phyloP scores from a whole-genome alignment of 2,888 invertebrate species.

The Aleiodes testaceus region DNA sequence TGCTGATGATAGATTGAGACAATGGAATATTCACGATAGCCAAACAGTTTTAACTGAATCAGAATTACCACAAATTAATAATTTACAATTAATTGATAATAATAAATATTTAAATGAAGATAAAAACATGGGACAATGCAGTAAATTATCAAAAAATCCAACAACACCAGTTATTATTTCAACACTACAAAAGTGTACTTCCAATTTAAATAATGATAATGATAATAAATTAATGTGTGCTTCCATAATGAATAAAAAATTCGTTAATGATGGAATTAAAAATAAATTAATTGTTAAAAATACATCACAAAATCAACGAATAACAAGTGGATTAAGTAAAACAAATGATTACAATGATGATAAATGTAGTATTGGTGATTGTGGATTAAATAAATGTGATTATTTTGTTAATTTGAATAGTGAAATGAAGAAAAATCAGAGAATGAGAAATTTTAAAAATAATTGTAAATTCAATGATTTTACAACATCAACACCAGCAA shows the following conservation, averaged over 20 bases:
- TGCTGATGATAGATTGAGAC: constrained; percentile 60
- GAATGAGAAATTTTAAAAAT: constrained; percentile 19
- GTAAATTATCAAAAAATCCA: constrained; percentile 44
- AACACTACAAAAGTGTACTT: constrained; percentile 59
- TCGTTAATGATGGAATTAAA: constrained; percentile 18
- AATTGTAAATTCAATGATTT: constrained; percentile 46
- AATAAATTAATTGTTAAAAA: constrained; percentile 32
- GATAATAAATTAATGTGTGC: constrained; percentile 47
- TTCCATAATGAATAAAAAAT: constrained; percentile 27
- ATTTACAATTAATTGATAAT: constrained; percentile 43
- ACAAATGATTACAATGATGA: constrained; percentile 7
- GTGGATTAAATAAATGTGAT: constrained; percentile 27
- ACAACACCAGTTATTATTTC: constrained; percentile 49
- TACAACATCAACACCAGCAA: constrained; percentile 53
- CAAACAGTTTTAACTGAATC: constrained; percentile 54
- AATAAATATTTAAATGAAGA: constrained; percentile 54
- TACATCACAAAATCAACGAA: constrained; percentile 34
- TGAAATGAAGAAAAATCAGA: constrained; percentile 17
- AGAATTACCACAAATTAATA: constrained; percentile 28
- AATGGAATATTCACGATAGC: constrained; percentile 61
- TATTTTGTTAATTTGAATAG: not conserved
- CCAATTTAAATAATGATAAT: constrained; percentile 55
- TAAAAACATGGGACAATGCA: constrained; percentile 33
- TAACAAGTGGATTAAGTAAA: not conserved
- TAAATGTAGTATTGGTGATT: not conserved